These are phyloP conservation scores for Ascidia mentula DNA, from an alignment of 23 tunicate species.

Conservation along the genomic window DNA sequence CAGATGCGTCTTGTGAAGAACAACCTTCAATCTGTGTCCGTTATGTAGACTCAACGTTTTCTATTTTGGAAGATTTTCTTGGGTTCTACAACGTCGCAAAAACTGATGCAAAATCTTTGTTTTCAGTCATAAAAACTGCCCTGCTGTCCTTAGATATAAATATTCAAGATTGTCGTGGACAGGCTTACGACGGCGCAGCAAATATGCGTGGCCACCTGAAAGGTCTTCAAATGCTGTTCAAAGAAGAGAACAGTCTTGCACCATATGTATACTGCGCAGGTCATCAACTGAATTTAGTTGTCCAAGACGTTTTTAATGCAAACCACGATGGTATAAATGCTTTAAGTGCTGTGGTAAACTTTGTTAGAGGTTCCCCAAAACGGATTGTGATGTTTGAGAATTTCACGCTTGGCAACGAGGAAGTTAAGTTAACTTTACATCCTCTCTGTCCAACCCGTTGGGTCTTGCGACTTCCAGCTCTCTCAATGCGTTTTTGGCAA, in stretches of 20 bases:
- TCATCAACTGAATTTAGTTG: constrained; percentile 7
- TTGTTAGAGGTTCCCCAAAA: constrained; percentile 17
- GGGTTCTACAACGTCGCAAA: too few relatives aligned
- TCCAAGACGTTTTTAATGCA: constrained; percentile 16
- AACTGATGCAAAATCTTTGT: too few relatives aligned
- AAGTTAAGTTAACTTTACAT: not conserved
- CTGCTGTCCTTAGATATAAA: too few relatives aligned
- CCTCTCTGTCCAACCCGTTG: constrained; percentile 18
- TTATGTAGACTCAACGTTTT: too few relatives aligned
- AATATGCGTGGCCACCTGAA: constrained; percentile 14
- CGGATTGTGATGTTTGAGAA: constrained; percentile 4
- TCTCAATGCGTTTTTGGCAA: not conserved
- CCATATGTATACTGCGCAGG: constrained; percentile 16
- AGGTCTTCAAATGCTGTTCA: not conserved
- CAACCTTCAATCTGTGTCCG: too few relatives aligned
- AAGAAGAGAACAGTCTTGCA: not conserved
- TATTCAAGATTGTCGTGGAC: too few relatives aligned
- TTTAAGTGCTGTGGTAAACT: not conserved
- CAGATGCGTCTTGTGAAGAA: too few relatives aligned
- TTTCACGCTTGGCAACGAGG: not conserved
- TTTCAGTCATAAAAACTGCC: too few relatives aligned
- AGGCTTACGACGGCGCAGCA: constrained; percentile 15
- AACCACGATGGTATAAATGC: not conserved
- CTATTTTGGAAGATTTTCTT: too few relatives aligned
- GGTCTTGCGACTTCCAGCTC: constrained; percentile 6